phyloP scores from a whole-genome alignment of 1,140 invertebrate genomes.

The Chironomus striatipennis region DNA sequence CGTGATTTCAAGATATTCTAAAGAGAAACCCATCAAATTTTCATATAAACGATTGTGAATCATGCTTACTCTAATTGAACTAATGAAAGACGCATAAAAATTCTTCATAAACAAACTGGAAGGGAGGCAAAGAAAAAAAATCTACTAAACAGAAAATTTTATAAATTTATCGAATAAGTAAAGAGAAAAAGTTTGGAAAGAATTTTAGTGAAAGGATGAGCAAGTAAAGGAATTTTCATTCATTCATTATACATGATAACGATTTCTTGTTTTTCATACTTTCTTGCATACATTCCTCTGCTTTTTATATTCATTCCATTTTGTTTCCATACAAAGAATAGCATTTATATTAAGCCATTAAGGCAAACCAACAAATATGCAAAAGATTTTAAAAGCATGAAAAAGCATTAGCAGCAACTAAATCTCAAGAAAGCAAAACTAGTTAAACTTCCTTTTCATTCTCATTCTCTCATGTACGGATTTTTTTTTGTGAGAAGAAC shows the following conservation, averaged over 20 bases:
- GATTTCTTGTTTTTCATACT: neutral
- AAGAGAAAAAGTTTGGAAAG: neutral
- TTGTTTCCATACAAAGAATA: neutral
- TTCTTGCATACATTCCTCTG: neutral
- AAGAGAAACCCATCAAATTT: neutral
- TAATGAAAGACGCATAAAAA: constrained; percentile 8
- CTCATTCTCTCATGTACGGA: neutral
- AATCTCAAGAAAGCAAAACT: too few species aligned
- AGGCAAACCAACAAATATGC: neutral
- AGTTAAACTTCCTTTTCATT: too few species aligned
- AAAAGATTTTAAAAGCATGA: neutral
- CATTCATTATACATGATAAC: too few species aligned
- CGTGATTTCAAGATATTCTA: neutral
- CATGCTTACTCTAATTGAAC: constrained; percentile 12
- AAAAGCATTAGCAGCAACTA: neutral
- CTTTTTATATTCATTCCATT: neutral
- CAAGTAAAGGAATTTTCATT: neutral
- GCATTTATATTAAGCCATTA: constrained; percentile 11
- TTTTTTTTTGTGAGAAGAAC: neutral
- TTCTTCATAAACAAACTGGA: neutral
- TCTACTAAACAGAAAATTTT: neutral
- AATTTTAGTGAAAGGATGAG: neutral
- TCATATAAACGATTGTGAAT: constrained; percentile 2
- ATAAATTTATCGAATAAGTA: neutral
- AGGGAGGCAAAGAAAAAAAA: neutral